A percentile compares a stretch with the other conserved stretches of the same genome.
phyloP scores from a whole-genome alignment of 2,113 vertebrate species.

The Calonectris borealis region DNA sequence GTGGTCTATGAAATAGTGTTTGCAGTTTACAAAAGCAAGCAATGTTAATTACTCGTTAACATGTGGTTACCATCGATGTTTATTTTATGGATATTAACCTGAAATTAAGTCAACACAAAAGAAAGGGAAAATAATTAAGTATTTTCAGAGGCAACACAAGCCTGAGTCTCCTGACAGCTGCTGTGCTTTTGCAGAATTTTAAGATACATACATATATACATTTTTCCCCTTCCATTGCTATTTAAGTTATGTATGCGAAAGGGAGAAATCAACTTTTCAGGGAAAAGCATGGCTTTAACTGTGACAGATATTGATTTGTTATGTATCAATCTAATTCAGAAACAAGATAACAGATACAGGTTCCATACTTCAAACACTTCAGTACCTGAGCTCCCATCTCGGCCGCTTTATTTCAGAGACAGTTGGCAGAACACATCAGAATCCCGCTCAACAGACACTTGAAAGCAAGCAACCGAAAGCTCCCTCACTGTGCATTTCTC shows the following conservation, averaged over 20 bases:
- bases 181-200: neutral
- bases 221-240: neutral
- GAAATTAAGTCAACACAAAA: slow-evolving; percentile 5
- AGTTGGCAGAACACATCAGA: neutral
- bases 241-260: neutral
- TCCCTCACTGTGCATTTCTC: neutral
- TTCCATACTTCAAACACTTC: neutral
- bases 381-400: neutral
- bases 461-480: neutral
- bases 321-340: neutral
- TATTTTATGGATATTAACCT: slow-evolving; percentile 1
- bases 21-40: neutral
- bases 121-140: neutral
- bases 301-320: neutral
- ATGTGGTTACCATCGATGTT: neutral
- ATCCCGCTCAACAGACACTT: neutral
- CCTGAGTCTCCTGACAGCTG: neutral
- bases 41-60: neutral
- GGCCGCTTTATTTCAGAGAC: neutral
- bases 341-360: neutral
- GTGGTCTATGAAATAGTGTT: neutral
- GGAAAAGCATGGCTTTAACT: neutral
- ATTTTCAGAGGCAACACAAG: slow-evolving; percentile 11
- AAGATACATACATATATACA: neutral
- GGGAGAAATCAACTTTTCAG: neutral